Evolutionary conservation across 2,888 invertebrate species (phyloP).

Genomic region (Glyphotaelius pellucidus): DNA sequence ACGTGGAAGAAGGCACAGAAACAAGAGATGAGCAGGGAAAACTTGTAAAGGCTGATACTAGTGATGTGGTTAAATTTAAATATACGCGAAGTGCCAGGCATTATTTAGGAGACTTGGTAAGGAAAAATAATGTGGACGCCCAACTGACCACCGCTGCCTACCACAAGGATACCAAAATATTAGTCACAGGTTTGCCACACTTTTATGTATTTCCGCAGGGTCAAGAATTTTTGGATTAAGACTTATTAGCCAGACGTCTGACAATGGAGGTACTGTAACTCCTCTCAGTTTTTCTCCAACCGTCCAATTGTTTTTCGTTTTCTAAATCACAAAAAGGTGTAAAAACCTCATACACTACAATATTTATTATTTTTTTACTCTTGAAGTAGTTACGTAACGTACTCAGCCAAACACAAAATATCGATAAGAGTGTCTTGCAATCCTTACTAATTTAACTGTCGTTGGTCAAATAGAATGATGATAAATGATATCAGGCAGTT

Average conservation of each 20-base stretch:
- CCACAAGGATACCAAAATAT: slow-evolving; percentile 86
- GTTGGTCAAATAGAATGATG: no score
- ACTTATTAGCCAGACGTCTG: not conserved
- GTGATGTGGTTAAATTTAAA: slow-evolving; percentile 70
- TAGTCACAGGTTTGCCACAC: slow-evolving; percentile 82
- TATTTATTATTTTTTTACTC: no score
- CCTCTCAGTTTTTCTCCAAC: no score
- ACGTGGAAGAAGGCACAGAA: slow-evolving; percentile 60
- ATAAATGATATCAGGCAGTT: no score
- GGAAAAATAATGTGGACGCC: slow-evolving; percentile 80
- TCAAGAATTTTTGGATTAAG: not conserved
- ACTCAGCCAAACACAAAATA: no score
- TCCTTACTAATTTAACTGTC: no score
- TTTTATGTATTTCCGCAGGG: not conserved
- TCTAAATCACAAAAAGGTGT: no score
- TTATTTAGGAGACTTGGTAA: slow-evolving; percentile 84
- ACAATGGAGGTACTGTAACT: not conserved
- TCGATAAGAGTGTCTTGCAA: no score
- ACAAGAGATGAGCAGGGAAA: slow-evolving; percentile 62
- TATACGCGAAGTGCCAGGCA: slow-evolving; percentile 86
- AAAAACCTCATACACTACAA: no score
- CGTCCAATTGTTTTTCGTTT: no score
- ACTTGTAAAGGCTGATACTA: slow-evolving; percentile 51
- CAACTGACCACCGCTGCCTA: slow-evolving; percentile 89
- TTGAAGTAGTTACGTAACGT: no score